Percentiles rank a stretch among this genome's conserved stretches.
phyloP scores from a whole-genome alignment of 2,113 vertebrate genomes.

The Melanerpes aurifrons region DNA sequence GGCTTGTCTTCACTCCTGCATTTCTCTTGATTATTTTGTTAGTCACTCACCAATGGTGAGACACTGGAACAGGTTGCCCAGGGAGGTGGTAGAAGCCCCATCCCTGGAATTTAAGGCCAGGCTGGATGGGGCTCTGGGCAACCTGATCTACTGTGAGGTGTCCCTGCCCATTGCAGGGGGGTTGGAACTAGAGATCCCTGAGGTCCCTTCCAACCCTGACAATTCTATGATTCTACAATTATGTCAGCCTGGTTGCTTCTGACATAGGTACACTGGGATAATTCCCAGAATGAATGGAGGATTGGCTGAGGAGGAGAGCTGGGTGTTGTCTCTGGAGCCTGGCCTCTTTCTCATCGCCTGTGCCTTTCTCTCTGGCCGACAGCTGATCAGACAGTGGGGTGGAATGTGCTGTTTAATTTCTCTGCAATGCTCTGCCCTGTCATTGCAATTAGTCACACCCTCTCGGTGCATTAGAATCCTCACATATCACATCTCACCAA shows the following conservation, averaged over 20 bases:
- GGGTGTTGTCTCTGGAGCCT: neutral
- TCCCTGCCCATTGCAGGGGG: too few relatives aligned
- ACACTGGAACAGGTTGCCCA: too few relatives aligned
- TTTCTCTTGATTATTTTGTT: neutral
- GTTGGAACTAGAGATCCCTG: too few relatives aligned
- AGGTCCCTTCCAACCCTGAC: too few relatives aligned
- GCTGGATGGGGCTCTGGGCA: too few relatives aligned
- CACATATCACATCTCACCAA: neutral
- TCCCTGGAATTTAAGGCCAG: too few relatives aligned
- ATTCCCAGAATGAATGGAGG: neutral
- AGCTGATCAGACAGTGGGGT: conserved; percentile 11
- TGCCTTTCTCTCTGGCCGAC: neutral
- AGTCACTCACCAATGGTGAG: neutral
- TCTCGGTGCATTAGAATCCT: conserved; percentile 4
- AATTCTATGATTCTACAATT: neutral
- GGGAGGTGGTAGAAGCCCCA: too few relatives aligned
- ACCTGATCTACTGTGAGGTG: too few relatives aligned
- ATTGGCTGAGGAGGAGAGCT: neutral
- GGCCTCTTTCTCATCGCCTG: neutral
- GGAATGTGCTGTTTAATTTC: conserved; percentile 43
- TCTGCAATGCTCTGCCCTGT: conserved; percentile 27
- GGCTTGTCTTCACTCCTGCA: neutral
- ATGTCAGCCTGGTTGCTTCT: neutral
- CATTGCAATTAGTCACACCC: conserved; percentile 37
- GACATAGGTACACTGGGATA: neutral